Evolutionary conservation across 2,797 vertebrate species (phyloP), one percentile per base, ranked within the genome.

Genomic region (Lateolabrax maculatus): DNA sequence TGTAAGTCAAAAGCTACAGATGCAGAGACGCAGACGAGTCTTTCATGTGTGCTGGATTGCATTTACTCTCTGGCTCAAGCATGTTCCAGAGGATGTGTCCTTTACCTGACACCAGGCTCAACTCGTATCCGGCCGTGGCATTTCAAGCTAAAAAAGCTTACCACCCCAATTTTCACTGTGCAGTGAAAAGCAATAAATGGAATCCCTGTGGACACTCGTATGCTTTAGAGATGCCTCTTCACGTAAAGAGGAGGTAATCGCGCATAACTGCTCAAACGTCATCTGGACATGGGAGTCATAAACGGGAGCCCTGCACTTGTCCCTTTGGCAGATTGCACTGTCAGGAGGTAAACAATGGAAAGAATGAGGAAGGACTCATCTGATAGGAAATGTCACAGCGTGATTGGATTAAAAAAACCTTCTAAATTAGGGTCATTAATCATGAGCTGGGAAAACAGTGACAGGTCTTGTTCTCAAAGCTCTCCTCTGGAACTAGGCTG

Each of bases 341-440:
- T 92, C 89, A 83, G 73, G 89, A 85, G 56, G 89, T 93, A 94
- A 94, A 94, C 90, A 94, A 90, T 84, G 37, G 73, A 65, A 79
- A 81, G 81, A 83, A 84, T 84, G 88, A 90, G 85, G 83, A 88
- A 88, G 89, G 85, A 82, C 81, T 87, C 89, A 83, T 94, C 88
- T 88, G 86, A 92, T 90, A 84, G 86, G 84, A 93, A 95, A 94
- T 94, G 94, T 92, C 94, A 94, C 84, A 69, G 69, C 79, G 49
- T 94, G 94, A 95, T 94, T 95, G 92, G 84, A 92, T 93, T 81
- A 83, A 80, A 79, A 90, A 89, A 77, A 88, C 2, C 74, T 75
- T 84, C 90, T 88, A 93, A 95, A 95, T 95, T 94, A 93, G 92
- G 90, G 81, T 93, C 93, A 95, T 95, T 94, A 95, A 95, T 96